These are phyloP conservation scores for Alauda arvensis DNA, from an alignment of 2,797 vertebrate genomes.

Conservation along the genomic window DNA sequence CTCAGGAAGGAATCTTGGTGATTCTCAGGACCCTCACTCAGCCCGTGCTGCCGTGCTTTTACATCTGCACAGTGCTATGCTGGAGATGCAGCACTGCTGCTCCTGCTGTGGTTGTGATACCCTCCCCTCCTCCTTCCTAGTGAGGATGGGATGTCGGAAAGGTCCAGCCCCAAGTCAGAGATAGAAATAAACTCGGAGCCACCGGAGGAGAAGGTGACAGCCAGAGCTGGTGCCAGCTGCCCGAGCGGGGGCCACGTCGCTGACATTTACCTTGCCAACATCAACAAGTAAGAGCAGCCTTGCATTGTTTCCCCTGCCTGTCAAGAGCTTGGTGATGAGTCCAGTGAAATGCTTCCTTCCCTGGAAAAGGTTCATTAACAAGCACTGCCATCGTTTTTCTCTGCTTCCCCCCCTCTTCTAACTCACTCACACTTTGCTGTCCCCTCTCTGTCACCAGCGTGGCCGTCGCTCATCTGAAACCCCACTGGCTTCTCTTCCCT, in stretches of 20 bases:
- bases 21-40: neutral
- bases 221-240: constrained; percentile 87
- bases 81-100: neutral
- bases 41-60: neutral
- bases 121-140: constrained; percentile 70
- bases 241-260: constrained; percentile 93
- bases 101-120: constrained; percentile 34
- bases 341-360: neutral
- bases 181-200: constrained; percentile 80
- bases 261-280: constrained; percentile 96
- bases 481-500: neutral
- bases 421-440: neutral
- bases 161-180: constrained; percentile 92
- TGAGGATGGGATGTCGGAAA: constrained; percentile 80
- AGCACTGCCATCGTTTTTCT: neutral
- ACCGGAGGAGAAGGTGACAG: constrained; percentile 89
- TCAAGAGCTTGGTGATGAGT: neutral
- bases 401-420: neutral
- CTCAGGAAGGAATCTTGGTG: neutral
- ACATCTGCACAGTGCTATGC: rapidly evolving
- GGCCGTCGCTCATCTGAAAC: neutral
- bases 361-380: neutral
- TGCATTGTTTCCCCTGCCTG: constrained; percentile 27
- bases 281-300: constrained; percentile 89
- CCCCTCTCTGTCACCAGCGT: neutral